A percentile compares a stretch with the other conserved stretches of the same genome.
Evolutionary conservation across 2,113 vertebrate genomes (phyloP).

Genomic region (Saiga tatarica): DNA sequence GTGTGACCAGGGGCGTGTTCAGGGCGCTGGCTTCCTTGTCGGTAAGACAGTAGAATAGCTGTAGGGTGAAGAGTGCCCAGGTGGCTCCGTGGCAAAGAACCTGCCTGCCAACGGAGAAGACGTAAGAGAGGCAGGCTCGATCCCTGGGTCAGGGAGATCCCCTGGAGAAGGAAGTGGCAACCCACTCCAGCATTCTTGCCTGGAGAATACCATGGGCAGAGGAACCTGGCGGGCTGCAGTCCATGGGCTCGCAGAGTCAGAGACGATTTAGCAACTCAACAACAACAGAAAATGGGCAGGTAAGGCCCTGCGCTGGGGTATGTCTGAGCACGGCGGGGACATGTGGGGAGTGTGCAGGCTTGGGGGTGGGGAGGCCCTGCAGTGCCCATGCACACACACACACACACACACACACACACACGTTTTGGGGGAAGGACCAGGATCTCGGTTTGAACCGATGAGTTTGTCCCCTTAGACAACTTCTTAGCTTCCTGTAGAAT

Average conservation of each 20-base stretch:
- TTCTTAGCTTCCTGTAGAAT: not conserved
- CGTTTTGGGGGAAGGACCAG: rapidly evolving
- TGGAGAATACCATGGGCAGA: not conserved
- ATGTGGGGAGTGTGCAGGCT: rapidly evolving
- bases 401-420: not conserved
- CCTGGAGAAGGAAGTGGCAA: not conserved
- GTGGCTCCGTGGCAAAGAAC: not conserved
- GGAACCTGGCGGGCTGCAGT: not conserved
- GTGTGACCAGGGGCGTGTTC: not conserved
- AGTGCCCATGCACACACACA: rapidly evolving
- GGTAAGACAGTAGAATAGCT: rapidly evolving
- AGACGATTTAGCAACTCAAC: not conserved
- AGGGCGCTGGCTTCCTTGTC: not conserved
- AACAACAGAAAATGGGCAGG: not conserved
- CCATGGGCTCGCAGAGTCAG: not conserved
- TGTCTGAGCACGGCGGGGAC: not conserved
- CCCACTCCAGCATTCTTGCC: not conserved
- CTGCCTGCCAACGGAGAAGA: not conserved
- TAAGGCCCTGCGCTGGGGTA: not conserved
- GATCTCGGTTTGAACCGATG: not conserved
- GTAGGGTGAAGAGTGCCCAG: too few species aligned
- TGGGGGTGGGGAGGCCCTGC: not conserved
- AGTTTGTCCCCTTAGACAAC: too few species aligned
- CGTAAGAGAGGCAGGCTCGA: not conserved
- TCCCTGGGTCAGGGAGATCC: not conserved